phyloP scores from a whole-genome alignment of 2,888 invertebrate genomes.

The Agrenia bidenticulata region DNA sequence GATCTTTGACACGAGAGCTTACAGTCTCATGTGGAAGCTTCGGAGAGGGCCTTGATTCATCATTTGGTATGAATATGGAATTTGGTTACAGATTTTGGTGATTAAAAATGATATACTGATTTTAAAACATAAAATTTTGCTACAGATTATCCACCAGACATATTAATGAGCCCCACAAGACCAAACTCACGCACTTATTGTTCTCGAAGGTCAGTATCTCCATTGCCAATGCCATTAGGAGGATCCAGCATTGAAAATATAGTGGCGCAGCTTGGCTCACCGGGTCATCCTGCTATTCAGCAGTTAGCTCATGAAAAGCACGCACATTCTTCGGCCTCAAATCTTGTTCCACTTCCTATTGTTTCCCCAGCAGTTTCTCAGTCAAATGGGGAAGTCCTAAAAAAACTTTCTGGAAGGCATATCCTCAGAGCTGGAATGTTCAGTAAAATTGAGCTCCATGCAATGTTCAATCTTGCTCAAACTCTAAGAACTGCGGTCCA shows the following conservation, averaged over 20 bases:
- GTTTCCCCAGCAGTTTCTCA: constrained; percentile 34
- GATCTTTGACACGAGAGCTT: constrained; percentile 31
- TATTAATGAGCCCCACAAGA: constrained; percentile 33
- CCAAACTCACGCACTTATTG: constrained; percentile 32
- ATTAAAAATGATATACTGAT: too few relatives aligned
- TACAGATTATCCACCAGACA: too few relatives aligned
- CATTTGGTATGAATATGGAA: constrained; percentile 17
- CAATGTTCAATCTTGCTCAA: constrained; percentile 92
- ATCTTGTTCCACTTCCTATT: constrained; percentile 26
- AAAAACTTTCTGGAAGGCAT: constrained; percentile 68
- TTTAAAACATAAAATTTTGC: too few relatives aligned
- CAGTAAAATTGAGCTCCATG: constrained; percentile 83
- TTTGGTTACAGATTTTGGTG: background rate
- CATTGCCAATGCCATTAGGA: constrained; percentile 19
- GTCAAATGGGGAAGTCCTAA: constrained; percentile 36
- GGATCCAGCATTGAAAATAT: constrained; percentile 6
- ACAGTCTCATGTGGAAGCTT: constrained; percentile 41
- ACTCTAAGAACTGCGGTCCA: constrained; percentile 76
- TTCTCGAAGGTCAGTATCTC: constrained; percentile 39
- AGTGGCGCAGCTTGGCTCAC: constrained; percentile 8
- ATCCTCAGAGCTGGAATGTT: constrained; percentile 84
- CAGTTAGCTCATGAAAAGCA: background rate
- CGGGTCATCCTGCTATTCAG: constrained; percentile 4
- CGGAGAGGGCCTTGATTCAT: constrained; percentile 33
- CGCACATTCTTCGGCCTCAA: background rate